Evolutionary conservation across 2,113 vertebrate species (phyloP), one percentile per base, ranked within the genome.

Genomic region (Struthidea cinerea): DNA sequence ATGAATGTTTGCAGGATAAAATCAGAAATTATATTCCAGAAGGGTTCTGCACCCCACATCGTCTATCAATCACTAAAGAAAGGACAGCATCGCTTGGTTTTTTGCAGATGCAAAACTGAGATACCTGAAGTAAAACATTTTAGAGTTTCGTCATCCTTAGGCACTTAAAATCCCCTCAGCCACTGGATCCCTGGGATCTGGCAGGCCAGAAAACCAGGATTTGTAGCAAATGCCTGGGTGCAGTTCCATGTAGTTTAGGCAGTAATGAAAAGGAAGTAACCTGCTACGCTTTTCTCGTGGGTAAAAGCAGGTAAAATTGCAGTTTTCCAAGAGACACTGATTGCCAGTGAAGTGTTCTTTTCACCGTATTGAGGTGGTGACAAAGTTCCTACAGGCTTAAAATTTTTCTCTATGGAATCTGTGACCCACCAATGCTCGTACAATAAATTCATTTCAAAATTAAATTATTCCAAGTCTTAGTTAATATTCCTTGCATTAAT

Each of bases 331-430:
- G 1, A 67, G 30, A 19, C 8, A 9, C 20, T 28, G 27, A 52
- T 53, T 1, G 0, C 22, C 67, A 71, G 21, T 22, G 4, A 68
- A 47, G 13, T 3, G 13, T 0, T 17, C 3, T 86, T 73, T 65
- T 50, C 44, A 49, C 19, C 11, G 3, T 24, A 32, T 41, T 86
- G 42, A 80, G 41, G 16, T 35, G 13, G 21, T 89, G 37, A 82
- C 49, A 56, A 79, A 89, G 14, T 28, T 60, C 27, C 41, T 32
- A 35, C 10, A 4, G 32, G 13, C 17, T 93, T 93, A 74, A 59
- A 26, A 6, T 8, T 47, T 87, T 83, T 86, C 65, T 23, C 35
- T 16, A 3, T 33, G 50, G 18, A 65, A 49, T 53, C 30, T 33
- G 41, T 46, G 41, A 68, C 30, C 32, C 35, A 49, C 21, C 30